Evolutionary conservation across 2,888 invertebrate genomes (phyloP), one percentile per base, ranked within the genome.

Genomic region (Saturnia japonica): DNA sequence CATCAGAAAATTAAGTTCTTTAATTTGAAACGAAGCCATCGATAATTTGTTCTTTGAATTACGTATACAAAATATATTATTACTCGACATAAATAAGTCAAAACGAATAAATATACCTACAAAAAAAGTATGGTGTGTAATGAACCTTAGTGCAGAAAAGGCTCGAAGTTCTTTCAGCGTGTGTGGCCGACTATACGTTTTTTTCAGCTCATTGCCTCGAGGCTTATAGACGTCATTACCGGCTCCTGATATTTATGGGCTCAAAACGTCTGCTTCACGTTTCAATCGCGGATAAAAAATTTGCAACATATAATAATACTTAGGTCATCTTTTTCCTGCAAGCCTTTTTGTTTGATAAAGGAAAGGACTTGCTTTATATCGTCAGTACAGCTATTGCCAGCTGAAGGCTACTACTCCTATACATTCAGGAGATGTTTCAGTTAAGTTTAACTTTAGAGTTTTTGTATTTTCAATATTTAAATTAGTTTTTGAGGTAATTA

Each of bases 211-310:
- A 91, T 91, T 91, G 90, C 90, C 84, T 77, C 78, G 80, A 28
- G 85, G 86, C 88, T 90, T 91, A 91, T 90, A 82, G 88, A 78
- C 86, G 85, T 89, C 91, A 89, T 93, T 91, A 91, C 89, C 88
- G 89, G 82, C 78, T 79, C 82, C 80, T 81, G 87, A 88, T 90
- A 91, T 91, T 91, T 91, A 89, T 90, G 88, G 84, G 77, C 78
- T 77, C 75, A 84, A 85, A 87, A 79, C 81, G 84, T 74, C 79
- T 82, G 85, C 86, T 90, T 89, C 88, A 89, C 88, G 88, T 90
- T 91, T 91, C 90, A 91, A 90, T 89, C 89, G 80, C 76, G 82
- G 79, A 82, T 82, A 79, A 83, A 84, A 85, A 84, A 72, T 19
- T 34, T 64, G 64, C 34, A 64, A 60, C 57, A 60, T 60, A n/a